Conservation (phyloP, 2,888 invertebrate species). For the Willowsia nigromaculata region DNA sequence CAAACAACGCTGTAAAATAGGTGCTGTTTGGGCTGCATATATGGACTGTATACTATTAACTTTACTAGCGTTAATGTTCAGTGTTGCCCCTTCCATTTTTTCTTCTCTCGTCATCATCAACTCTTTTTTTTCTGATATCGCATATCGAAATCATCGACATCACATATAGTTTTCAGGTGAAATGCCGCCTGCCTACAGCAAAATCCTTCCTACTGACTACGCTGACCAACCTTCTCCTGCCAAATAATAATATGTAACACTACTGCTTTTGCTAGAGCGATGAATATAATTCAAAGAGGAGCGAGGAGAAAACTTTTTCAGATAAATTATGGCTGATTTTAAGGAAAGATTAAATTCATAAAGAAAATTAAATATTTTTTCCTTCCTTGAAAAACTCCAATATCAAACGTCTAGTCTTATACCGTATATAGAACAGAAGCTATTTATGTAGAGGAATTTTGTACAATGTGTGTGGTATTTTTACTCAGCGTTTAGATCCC, state of each 20-base stretch:
- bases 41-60: no score
- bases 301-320: constrained; percentile 56
- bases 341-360: constrained; percentile 67
- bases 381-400: background rate
- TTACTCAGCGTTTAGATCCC: constrained; percentile 19
- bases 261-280: background rate
- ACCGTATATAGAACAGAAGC: background rate
- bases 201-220: background rate
- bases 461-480: constrained; percentile 57
- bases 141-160: constrained; percentile 56
- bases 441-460: constrained; percentile 5
- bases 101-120: constrained; percentile 63
- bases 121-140: constrained; percentile 55
- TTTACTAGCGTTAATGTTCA: background rate
- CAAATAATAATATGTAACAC: constrained; percentile 50
- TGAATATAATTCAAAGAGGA: constrained; percentile 39
- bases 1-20: background rate
- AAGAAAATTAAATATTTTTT: constrained; percentile 70
- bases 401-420: background rate
- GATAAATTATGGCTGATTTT: constrained; percentile 69
- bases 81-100: constrained; percentile 32
- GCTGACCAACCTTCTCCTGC: constrained; percentile 53
- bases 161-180: constrained; percentile 60
- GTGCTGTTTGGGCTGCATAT: background rate
- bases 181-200: constrained; percentile 65